Conservation (phyloP, 2,888 invertebrate genomes). For the Amphipyra tragopoginis region DNA sequence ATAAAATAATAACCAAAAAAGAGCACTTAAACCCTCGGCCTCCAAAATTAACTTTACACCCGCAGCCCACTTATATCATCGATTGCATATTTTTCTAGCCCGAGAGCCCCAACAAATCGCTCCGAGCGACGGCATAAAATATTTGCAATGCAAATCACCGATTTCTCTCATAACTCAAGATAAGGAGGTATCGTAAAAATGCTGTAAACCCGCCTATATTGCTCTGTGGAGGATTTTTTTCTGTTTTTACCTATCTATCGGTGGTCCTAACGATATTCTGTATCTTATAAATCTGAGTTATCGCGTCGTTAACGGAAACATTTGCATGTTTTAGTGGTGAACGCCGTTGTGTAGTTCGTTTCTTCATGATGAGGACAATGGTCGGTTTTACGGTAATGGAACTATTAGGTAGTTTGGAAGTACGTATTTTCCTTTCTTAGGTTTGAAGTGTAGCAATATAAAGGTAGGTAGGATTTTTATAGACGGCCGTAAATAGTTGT, state of each 20-base stretch:
- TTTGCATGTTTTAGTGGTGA: slow-evolving; percentile 50
- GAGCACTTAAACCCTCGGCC: background rate
- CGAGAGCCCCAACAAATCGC: slow-evolving; percentile 62
- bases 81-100: slow-evolving; percentile 55
- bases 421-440: slow-evolving; percentile 44
- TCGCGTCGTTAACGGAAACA: slow-evolving; percentile 52
- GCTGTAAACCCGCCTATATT: slow-evolving; percentile 63
- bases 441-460: slow-evolving; percentile 19
- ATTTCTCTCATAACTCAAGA: slow-evolving; percentile 69
- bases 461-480: slow-evolving; percentile 36
- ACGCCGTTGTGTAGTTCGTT: slow-evolving; percentile 44
- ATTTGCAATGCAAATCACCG: slow-evolving; percentile 71
- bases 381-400: slow-evolving; percentile 48
- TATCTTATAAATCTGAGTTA: slow-evolving; percentile 60
- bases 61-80: slow-evolving; percentile 41
- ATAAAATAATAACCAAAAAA: slow-evolving; percentile 2
- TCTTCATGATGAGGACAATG: slow-evolving; percentile 56
- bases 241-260: slow-evolving; percentile 60
- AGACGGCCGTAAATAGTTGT: slow-evolving; percentile 21
- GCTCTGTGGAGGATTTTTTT: slow-evolving; percentile 54
- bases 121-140: slow-evolving; percentile 60
- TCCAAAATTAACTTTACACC: slow-evolving; percentile 42
- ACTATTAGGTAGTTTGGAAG: slow-evolving; percentile 37
- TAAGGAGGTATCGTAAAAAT: slow-evolving; percentile 70
- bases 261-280: slow-evolving; percentile 54